Evolutionary conservation across 2,797 vertebrate species (phyloP), one percentile per base, ranked within the genome.

Genomic region (Gambelia wislizenii): DNA sequence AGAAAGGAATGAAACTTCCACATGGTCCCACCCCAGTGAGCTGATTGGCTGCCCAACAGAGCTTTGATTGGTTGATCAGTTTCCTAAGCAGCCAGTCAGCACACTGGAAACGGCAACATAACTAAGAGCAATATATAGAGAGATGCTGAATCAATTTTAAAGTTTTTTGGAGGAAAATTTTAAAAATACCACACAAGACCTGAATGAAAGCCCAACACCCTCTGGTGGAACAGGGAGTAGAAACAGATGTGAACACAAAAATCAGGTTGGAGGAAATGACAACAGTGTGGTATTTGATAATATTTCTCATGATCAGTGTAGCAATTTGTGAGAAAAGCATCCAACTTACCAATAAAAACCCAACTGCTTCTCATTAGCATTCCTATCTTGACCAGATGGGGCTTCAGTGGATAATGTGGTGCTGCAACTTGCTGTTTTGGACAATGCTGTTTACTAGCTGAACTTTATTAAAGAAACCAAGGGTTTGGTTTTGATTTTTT

Each of bases 381-480:
- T 94, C 90, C 92, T 47, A 82, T 92, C 52, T 91, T 91, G 86
- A 94, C 87, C 94, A 95, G 93, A 94, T 94, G 93, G 92, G 90
- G 13, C 83, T 90, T 93, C 47, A 56, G 83, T 94, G 75, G 42
- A 86, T 95, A 92, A 84, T 93, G 78, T 86, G 72, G 80, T 86
- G 76, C 83, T 86, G 86, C 86, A 47, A 85, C 91, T 94, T 95
- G 39, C 82, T 94, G 74, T 64, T 92, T 10, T 89, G 77, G 33
- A 47, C 42, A 89, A 87, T 91, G 81, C 84, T 74, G 75, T 76
- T 84, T 84, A 10, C 22, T 16, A 25, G 33, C 56, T 77, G 9
- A 77, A 85, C 52, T 83, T 82, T 61, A 64, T 77, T 64, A 86
- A 36, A 36, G 33, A 64, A 36, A 4, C 39, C 54, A 30, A 20